Base-by-base conservation (phyloP, 2,888 invertebrate genomes). In the Drosophila leonis region DNA sequence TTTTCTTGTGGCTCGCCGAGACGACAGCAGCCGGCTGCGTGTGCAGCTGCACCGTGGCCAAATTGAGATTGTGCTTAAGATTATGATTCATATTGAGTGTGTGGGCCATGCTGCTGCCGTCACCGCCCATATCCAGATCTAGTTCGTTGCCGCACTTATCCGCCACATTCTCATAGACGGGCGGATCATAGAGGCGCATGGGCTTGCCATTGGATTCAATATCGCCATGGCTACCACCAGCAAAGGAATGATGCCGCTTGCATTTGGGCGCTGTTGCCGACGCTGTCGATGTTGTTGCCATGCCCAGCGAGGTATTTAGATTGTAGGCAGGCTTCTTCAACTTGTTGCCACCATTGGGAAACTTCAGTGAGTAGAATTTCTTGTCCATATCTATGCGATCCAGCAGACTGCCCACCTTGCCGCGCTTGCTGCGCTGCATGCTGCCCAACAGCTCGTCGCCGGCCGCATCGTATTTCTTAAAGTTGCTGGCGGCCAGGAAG, bases 141-240 rank as follows among this genome's bases (percentile, higher is more conserved):
- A 54, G 31, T 15, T 90, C 87, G 52, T 60, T 84, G 54, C 20
- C 83, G 66, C 88, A 90, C 91, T 95, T 95, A 72, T 94, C 95
- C 48, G 95, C 95, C 63, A 95, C 92, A 89, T 95, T 95, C 91
- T 96, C 95, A 91, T 95, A 95, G 68, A 94, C 91, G 65, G 93
- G 93, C 71, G 92, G 92, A 83, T 93, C 93, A 73, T 91, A 92
- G 80, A 91, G 91, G 78, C 91, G 91, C 83, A 92, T 80, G 70
- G 90, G 78, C 67, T 79, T 83, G 76, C 84, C 86, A 60, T 74
- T 75, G 71, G 87, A 81, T 80, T 90, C 87, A 90, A 91, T 88
- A 92, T 91, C 92, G 90, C 91, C 91, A 88, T 90, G 88, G 90
- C 92, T 90, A 80, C 91, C 91, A 86, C 91, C 91, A 91, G 92